Base-by-base conservation (phyloP, 2,888 invertebrate species). In the Eurytoma adleriae region DNA sequence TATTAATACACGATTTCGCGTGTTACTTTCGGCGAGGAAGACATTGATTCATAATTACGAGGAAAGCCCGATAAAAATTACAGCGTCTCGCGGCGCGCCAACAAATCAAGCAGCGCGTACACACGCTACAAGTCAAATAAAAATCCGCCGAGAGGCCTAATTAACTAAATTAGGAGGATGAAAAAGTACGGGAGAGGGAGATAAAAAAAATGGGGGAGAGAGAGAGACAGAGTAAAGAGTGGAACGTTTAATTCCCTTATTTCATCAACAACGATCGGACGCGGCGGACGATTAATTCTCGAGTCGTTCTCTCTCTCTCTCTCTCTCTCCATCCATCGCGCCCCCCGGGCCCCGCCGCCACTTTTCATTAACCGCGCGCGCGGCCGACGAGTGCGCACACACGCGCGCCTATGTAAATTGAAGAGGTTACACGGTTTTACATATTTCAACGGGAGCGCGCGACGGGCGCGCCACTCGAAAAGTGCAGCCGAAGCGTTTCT, bases 351-450 rank as follows among this genome's bases (percentile, higher is more conserved):
- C n/a, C 30, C 75, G 67, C 68, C 80, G 75, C 82, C 82, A 79
- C 83, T 84, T 83, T 82, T 83, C 83, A 82, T 81, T 81, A 82
- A 66, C 62, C 79, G 54, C 48, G 40, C 40, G 40, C 40, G 40
- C 40, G 40, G 40, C 61, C 72, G 62, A 12, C 54, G 62, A 70
- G 80, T 56, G 50, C 52, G 62, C 70, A 70, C 20, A 40, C 20
- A 50, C 20, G 57, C 48, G 52, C 62, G 66, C 59, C 82, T 82
- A 89, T 90, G 90, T 90, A 90, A 90, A 90, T 90, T 88, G 86
- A 89, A 90, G 90, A 90, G 90, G 89, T 90, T 89, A 90, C 88
- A 86, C 87, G 89, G 85, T 90, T 90, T 90, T 90, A 90, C 90
- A 90, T 90, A 90, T 90, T 90, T 89, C 90, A 90, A 89, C 89